Conservation (phyloP, 2,797 vertebrate species). For the Tamandua tetradactyla region DNA sequence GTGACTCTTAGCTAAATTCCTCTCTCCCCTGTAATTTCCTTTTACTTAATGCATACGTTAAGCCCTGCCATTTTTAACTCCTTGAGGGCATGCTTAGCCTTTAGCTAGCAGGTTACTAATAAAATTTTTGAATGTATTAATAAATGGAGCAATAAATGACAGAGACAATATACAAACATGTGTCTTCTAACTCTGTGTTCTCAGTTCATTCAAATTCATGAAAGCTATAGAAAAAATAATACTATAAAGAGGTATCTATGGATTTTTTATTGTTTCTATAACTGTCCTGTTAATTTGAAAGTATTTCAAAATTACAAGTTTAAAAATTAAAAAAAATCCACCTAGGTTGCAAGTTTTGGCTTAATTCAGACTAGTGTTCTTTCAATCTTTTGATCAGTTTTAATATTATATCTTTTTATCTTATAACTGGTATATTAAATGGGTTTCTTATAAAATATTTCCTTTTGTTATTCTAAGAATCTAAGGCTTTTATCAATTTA, state of each 20-base stretch:
- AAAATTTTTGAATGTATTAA: not conserved
- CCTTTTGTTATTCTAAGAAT: not conserved
- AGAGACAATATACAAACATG: not conserved
- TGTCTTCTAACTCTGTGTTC: not conserved
- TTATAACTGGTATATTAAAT: not conserved
- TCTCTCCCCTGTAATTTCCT: too few species aligned
- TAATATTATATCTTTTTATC: not conserved
- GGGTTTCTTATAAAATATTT: not conserved
- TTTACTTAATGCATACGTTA: too few species aligned
- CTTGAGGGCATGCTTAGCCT: fast-evolving
- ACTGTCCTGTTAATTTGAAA: too few species aligned
- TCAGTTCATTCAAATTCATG: too few species aligned
- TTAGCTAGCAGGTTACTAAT: not conserved
- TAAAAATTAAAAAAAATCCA: too few species aligned
- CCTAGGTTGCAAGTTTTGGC: not conserved
- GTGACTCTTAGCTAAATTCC: not conserved
- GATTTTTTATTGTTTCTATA: too few species aligned
- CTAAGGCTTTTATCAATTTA: not conserved
- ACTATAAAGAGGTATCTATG: too few species aligned
- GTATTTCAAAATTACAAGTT: too few species aligned
- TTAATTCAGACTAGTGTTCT: not conserved
- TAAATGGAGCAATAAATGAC: not conserved
- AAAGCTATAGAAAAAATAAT: too few species aligned
- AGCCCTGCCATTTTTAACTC: not conserved
- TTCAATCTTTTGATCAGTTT: not conserved